These are phyloP conservation scores for Callaeas wilsoni DNA, from an alignment of 2,113 vertebrate species.

Conservation along the genomic window DNA sequence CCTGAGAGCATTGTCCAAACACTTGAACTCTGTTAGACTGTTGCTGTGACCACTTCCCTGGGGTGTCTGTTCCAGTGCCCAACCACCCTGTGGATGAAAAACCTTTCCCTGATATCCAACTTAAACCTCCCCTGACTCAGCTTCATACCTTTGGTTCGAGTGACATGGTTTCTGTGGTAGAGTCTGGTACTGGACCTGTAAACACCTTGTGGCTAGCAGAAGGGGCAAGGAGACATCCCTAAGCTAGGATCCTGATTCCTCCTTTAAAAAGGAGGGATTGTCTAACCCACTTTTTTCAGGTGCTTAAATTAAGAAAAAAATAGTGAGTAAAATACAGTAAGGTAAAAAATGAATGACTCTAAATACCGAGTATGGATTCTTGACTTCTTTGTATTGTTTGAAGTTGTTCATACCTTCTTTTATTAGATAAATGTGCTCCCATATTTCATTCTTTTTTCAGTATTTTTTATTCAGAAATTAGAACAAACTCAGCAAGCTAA, in stretches of 20 bases:
- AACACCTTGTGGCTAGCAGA: background rate
- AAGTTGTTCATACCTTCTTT: background rate
- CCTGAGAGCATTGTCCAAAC: background rate
- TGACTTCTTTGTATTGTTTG: background rate
- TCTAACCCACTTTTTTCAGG: background rate
- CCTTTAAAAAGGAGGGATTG: background rate
- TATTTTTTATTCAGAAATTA: background rate
- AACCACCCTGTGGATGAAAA: background rate
- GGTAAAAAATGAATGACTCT: background rate
- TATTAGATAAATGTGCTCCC: background rate
- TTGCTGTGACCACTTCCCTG: background rate
- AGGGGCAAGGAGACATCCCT: background rate
- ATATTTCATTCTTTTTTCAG: background rate
- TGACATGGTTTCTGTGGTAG: background rate
- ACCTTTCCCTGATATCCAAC: background rate
- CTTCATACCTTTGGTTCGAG: background rate
- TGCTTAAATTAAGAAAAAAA: background rate
- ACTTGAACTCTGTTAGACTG: rapidly evolving
- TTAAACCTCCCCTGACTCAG: background rate
- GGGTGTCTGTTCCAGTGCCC: background rate
- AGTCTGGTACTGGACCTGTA: background rate
- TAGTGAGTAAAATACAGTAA: background rate
- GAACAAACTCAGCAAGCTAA: background rate
- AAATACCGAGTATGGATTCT: background rate
- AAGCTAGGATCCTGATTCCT: background rate